Evolutionary conservation across 2,888 invertebrate species (phyloP).

Genomic region (Dexiosoma caninum): DNA sequence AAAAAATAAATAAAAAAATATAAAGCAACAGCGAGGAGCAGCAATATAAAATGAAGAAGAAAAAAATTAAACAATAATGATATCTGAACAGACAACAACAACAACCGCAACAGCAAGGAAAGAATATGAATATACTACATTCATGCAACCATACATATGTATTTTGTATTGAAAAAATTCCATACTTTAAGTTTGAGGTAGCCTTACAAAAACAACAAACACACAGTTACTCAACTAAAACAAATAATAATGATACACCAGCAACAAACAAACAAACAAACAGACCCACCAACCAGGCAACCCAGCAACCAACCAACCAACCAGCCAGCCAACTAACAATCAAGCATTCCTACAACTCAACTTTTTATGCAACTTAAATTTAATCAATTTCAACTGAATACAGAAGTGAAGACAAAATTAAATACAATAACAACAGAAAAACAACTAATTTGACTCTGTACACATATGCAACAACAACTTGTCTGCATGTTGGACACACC

Average conservation of each 20-base stretch:
- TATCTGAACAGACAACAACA: slow-evolving; percentile 48
- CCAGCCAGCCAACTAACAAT: not conserved
- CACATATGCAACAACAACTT: slow-evolving; percentile 25
- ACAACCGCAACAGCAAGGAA: slow-evolving; percentile 36
- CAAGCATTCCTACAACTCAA: slow-evolving; percentile 6
- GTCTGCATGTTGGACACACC: slow-evolving; percentile 35
- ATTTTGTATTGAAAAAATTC: slow-evolving; percentile 35
- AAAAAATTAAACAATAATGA: slow-evolving; percentile 52
- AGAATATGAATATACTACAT: too few species aligned
- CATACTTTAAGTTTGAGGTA: slow-evolving; percentile 52
- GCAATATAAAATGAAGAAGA: slow-evolving; percentile 39
- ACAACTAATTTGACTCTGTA: not conserved
- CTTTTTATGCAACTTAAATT: slow-evolving; percentile 40
- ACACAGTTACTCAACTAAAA: slow-evolving; percentile 24
- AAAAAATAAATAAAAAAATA: slow-evolving; percentile 43
- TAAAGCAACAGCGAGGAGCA: slow-evolving; percentile 55
- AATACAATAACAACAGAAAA: slow-evolving; percentile 20
- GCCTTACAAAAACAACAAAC: slow-evolving; percentile 43
- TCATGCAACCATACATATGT: not conserved
- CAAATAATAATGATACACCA: slow-evolving; percentile 23
- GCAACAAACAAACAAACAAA: slow-evolving; percentile 9
- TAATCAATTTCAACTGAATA: slow-evolving; percentile 53
- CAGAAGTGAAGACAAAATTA: not conserved
- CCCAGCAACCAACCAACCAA: slow-evolving; percentile 6
- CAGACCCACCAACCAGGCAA: too few species aligned